A percentile compares a stretch with the other conserved stretches of the same genome.
Conservation (phyloP, 1,140 invertebrate genomes). For the Leptinotarsa lineolata region DNA sequence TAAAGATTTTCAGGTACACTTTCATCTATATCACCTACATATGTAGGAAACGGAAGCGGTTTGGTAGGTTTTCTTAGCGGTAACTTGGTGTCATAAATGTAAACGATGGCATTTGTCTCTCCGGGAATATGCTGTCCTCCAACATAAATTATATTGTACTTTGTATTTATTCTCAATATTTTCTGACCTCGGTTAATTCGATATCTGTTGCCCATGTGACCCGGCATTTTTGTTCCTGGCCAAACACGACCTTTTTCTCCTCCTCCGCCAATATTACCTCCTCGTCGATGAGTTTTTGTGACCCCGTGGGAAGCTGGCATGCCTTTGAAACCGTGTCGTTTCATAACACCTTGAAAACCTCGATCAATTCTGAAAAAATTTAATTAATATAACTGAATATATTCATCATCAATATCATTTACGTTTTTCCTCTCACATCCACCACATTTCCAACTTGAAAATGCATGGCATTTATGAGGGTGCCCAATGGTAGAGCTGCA, state of each 20-base stretch:
- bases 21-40: constrained; percentile 62
- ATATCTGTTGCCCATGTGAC: constrained; percentile 92
- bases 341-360: constrained; percentile 99
- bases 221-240: constrained; percentile 96
- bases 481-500: constrained; percentile 86
- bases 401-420: constrained; percentile 57
- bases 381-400: background rate
- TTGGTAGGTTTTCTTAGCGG: constrained; percentile 63
- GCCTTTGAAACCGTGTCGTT: constrained; percentile 94
- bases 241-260: constrained; percentile 83
- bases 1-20: constrained; percentile 72
- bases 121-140: constrained; percentile 81
- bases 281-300: constrained; percentile 93
- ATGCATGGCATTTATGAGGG: constrained; percentile 85
- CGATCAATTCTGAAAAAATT: constrained; percentile 73
- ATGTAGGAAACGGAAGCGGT: constrained; percentile 82
- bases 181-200: constrained; percentile 73
- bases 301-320: constrained; percentile 89
- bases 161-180: constrained; percentile 90
- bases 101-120: constrained; percentile 75
- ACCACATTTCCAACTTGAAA: constrained; percentile 90
- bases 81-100: constrained; percentile 81
- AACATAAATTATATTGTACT: constrained; percentile 91
- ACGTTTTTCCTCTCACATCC: constrained; percentile 92
- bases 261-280: constrained; percentile 87